These are phyloP conservation scores for Cochlearius cochlearius DNA, from an alignment of 2,113 vertebrate species.

Conservation along the genomic window DNA sequence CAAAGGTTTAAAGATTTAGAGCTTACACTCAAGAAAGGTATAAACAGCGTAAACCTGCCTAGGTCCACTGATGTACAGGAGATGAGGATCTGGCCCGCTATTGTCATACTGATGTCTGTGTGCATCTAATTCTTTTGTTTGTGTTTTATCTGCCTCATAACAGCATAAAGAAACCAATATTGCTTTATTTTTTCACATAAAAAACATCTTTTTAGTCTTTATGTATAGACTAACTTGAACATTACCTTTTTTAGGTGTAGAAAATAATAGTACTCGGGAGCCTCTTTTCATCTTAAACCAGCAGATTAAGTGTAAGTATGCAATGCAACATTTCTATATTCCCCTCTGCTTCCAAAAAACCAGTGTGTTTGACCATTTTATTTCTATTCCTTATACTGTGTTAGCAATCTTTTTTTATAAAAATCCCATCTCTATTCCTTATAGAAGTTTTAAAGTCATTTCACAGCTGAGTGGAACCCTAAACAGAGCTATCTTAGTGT, in stretches of 20 bases:
- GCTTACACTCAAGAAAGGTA: background rate
- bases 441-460: slow-evolving; percentile 82
- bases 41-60: background rate
- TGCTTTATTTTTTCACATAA: background rate
- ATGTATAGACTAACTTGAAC: background rate
- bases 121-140: background rate
- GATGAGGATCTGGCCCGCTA: background rate
- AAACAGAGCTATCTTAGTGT: slow-evolving; percentile 82
- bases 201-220: background rate
- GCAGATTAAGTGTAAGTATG: slow-evolving; percentile 42
- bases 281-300: slow-evolving; percentile 41
- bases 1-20: background rate
- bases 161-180: background rate
- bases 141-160: background rate
- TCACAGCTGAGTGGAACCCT: slow-evolving; percentile 81
- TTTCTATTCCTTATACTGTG: slow-evolving; percentile 61
- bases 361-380: slow-evolving; percentile 53
- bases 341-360: slow-evolving; percentile 34
- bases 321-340: slow-evolving; percentile 25
- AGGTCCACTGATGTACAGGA: accelerated
- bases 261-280: slow-evolving; percentile 33
- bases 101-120: background rate
- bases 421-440: slow-evolving; percentile 72
- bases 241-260: background rate
- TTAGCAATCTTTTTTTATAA: slow-evolving; percentile 72